Evolutionary conservation across 2,888 invertebrate species (phyloP), one percentile per base, ranked within the genome.

Genomic region (Palloptera scutellata): DNA sequence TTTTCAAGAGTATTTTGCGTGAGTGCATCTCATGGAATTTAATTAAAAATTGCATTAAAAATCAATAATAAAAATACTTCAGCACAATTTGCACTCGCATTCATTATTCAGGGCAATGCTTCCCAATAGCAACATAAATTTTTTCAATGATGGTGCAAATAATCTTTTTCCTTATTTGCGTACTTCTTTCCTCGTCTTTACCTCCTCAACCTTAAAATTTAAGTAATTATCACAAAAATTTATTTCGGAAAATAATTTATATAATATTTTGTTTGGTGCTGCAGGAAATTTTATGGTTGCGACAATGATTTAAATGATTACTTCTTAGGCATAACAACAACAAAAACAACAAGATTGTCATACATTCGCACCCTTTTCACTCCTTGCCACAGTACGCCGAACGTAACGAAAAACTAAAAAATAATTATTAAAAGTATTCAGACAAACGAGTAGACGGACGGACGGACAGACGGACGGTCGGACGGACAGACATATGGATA

Each of bases 251-350:
- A 63, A 64, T 67, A 64, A 64, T 67, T 67, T 61, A 68, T 57
- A 68, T 64, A 43, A n/a, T n/a, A 42, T 51, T 52, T 42, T 41
- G 43, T 19, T 64, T 58, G 15, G 43, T 52, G 9, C 48, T 61
- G 54, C 60, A 41, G 10, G 42, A 42, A 58, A 67, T 66, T 66
- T 67, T 67, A 67, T 68, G 67, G 67, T 52, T 65, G 67, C 66
- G 67, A 66, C 71, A 66, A 67, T 69, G 69, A 71, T 71, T 71
- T 69, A 69, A 71, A 67, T 68, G 61, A 68, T 64, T 68, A 64
- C 61, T 60, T 41, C 20, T 51, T 19, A 43, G 60, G 51, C 60
- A 41, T 48, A 60, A 65, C 53, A 59, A 43, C n/a, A 30, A 30
- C 53, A 59, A 43, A 11, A 30, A 30, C 30, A 30, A 6, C 30